Evolutionary conservation across 2,113 vertebrate species (phyloP), one percentile per base, ranked within the genome.

Genomic region (Caranx ignobilis): DNA sequence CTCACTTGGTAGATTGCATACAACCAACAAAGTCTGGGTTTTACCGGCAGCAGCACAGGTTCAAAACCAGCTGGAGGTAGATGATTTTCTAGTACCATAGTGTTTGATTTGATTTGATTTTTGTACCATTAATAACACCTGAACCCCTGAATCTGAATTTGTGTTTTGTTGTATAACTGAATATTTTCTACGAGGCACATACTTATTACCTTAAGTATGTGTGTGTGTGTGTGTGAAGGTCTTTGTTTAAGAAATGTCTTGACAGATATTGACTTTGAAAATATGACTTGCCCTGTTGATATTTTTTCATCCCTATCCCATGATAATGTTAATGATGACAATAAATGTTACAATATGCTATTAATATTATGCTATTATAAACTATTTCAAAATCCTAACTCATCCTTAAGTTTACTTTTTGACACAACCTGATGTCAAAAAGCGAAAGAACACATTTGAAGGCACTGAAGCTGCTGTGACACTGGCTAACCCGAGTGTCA

Each of bases 311-410:
- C 50, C 7, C 26, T 15, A 21, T 60, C 45, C 5, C 32, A 57
- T 45, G 39, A 56, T 11, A 69, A 6, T 37, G 34, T 16, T 61
- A 19, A 50, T 62, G 37, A 26, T 67, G 61, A 59, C 31, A 75
- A 11, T 32, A 60, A 31, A 63, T 62, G 55, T 35, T 34, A 18
- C 56, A 26, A n/a, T 21, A 18, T 62, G 18, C 57, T 77, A 63
- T 73, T 68, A 52, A 26, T 62, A 26, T 31, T 21, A 18, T 62
- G 18, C 57, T 77, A 63, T 73, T 68, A 59, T 59, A 63, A 73
- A 77, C 11, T 63, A 62, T 11, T 7, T 26, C 18, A 35, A 45
- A 55, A 63, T 2, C 70, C 52, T 19, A 71, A 13, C 64, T 15
- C 8, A 69, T 21, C 37, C 13, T 37, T 2, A 39, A 21, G 47